Evolutionary conservation across 2,113 vertebrate genomes (phyloP).

Genomic region (Morone chrysops): DNA sequence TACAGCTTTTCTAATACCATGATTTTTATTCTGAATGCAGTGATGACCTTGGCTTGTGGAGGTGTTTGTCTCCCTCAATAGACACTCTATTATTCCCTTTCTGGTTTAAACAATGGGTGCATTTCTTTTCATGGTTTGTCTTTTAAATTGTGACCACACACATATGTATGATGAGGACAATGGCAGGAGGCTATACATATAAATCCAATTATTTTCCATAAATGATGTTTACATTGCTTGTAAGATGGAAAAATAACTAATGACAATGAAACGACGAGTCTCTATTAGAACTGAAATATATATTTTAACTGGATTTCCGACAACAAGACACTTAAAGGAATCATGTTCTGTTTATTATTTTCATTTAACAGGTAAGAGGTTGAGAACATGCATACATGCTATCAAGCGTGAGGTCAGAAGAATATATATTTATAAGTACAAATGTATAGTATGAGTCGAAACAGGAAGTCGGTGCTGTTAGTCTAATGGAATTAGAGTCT

Average conservation of each 20-base stretch:
- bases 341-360: conserved; percentile 21
- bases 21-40: conserved; percentile 44
- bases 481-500: conserved; percentile 65
- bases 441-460: not conserved
- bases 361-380: not conserved
- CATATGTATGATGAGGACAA: conserved; percentile 30
- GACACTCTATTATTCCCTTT: conserved; percentile 21
- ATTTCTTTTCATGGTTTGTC: conserved; percentile 38
- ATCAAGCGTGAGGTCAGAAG: not conserved
- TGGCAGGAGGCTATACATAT: conserved; percentile 3
- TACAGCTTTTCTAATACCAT: not conserved
- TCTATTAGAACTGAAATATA: conserved; percentile 19
- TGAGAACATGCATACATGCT: not conserved
- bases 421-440: not conserved
- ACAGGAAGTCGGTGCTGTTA: conserved; percentile 25
- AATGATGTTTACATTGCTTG: conserved; percentile 49
- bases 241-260: not conserved
- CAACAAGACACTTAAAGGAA: conserved; percentile 26
- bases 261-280: conserved; percentile 28
- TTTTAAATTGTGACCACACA: conserved; percentile 50
- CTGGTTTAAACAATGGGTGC: conserved; percentile 26
- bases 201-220: conserved; percentile 57
- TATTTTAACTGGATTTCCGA: conserved; percentile 38
- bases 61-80: not conserved
- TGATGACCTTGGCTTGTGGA: conserved; percentile 54